Conservation (phyloP, 2,888 invertebrate genomes). For the Strigamia maritima region DNA sequence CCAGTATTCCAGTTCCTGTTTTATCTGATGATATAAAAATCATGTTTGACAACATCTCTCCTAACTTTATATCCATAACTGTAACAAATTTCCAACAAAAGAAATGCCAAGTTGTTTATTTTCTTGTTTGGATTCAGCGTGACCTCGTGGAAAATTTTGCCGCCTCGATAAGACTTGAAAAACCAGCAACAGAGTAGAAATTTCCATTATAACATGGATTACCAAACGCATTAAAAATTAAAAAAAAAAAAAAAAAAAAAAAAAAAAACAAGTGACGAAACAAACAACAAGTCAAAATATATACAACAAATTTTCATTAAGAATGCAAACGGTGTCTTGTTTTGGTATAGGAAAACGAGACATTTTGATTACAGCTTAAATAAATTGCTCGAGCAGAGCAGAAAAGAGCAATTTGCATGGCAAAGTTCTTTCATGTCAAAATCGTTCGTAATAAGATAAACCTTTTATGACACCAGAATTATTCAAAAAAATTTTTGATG, state of each 20-base stretch:
- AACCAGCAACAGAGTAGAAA: constrained; percentile 1
- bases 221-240: neutral
- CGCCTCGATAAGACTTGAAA: neutral
- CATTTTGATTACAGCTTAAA: constrained; percentile 3
- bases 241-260: neutral
- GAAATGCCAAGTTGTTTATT: neutral
- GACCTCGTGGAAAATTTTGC: neutral
- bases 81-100: no score
- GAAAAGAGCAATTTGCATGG: neutral
- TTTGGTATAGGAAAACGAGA: neutral
- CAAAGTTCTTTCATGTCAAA: neutral
- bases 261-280: neutral
- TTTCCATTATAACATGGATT: neutral
- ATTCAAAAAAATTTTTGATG: no score
- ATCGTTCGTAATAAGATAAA: neutral
- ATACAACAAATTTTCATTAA: constrained; percentile 8
- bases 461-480: neutral
- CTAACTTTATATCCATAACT: no score
- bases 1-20: no score
- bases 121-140: neutral
- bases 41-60: no score
- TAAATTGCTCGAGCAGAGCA: neutral
- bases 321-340: neutral
- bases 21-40: no score
- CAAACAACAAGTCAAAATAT: neutral